phyloP scores from a whole-genome alignment of 2,888 invertebrate species.

The Ptychoptera contaminata region DNA sequence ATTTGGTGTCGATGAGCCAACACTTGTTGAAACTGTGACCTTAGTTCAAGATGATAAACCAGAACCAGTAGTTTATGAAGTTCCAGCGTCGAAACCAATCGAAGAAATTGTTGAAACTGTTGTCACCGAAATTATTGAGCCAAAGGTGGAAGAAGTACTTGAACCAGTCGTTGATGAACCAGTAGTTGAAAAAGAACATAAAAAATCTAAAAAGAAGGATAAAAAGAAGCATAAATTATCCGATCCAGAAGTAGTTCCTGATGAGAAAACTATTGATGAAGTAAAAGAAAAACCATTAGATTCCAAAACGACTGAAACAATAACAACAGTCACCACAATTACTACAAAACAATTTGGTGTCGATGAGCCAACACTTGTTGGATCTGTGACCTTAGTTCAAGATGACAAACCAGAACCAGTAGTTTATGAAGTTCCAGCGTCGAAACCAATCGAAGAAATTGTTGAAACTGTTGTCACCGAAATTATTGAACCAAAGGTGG shows the following conservation, averaged over 20 bases:
- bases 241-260: not conserved
- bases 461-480: slow-evolving; percentile 4
- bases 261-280: not conserved
- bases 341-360: too few relatives aligned
- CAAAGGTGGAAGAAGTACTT: too few relatives aligned
- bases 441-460: not conserved
- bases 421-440: not conserved
- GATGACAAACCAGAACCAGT: not conserved
- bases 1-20: not conserved
- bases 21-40: slow-evolving; percentile 9
- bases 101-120: not conserved
- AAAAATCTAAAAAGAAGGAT: slow-evolving; percentile 9
- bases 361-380: too few relatives aligned
- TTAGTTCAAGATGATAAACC: slow-evolving; percentile 12
- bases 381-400: too few relatives aligned
- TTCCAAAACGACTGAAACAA: too few relatives aligned
- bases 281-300: not conserved
- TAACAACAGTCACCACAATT: too few relatives aligned
- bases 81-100: not conserved
- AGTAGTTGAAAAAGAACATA: slow-evolving; percentile 14
- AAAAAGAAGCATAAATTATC: not conserved
- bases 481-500: not conserved
- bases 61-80: not conserved
- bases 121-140: slow-evolving; percentile 4
- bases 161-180: slow-evolving; percentile 16